A percentile compares a stretch with the other conserved stretches of the same genome.
Conservation (phyloP, 2,113 vertebrate species). For the Daphoenositta chrysoptera region DNA sequence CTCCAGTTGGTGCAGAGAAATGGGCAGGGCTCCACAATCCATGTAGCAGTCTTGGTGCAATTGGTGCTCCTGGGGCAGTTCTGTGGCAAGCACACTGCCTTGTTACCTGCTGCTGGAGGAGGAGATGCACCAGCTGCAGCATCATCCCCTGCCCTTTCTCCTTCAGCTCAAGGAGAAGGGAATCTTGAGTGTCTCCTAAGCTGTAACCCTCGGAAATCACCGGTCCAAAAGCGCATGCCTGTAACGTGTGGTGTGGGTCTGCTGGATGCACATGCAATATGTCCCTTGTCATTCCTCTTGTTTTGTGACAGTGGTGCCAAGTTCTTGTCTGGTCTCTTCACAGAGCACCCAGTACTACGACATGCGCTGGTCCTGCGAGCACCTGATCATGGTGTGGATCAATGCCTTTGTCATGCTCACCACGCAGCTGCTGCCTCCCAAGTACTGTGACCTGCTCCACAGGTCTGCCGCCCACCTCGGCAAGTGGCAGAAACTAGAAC, state of each 20-base stretch:
- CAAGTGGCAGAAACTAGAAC: conserved; percentile 97
- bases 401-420: conserved; percentile 99
- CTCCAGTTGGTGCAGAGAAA: neutral
- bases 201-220: conserved; percentile 34
- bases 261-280: conserved; percentile 42
- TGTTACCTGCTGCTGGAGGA: neutral
- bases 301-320: neutral
- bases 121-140: neutral
- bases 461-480: conserved; percentile 94
- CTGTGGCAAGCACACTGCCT: neutral
- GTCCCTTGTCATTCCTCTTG: neutral
- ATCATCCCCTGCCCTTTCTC: conserved; percentile 1
- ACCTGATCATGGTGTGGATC: conserved; percentile 99
- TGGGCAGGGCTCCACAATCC: neutral
- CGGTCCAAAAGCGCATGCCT: conserved; percentile 67
- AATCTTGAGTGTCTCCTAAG: conserved; percentile 13
- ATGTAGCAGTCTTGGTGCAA: neutral
- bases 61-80: neutral
- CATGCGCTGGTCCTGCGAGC: conserved; percentile 99
- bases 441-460: conserved; percentile 95
- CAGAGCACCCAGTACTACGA: conserved; percentile 99
- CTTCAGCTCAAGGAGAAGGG: conserved; percentile 32
- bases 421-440: conserved; percentile 92
- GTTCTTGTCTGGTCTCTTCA: conserved; percentile 47
- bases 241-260: conserved; percentile 62